A percentile compares a stretch with the other conserved stretches of the same genome.
These are phyloP conservation scores for Parascotia fuliginaria DNA, from an alignment of 2,888 invertebrate genomes.

Conservation along the genomic window DNA sequence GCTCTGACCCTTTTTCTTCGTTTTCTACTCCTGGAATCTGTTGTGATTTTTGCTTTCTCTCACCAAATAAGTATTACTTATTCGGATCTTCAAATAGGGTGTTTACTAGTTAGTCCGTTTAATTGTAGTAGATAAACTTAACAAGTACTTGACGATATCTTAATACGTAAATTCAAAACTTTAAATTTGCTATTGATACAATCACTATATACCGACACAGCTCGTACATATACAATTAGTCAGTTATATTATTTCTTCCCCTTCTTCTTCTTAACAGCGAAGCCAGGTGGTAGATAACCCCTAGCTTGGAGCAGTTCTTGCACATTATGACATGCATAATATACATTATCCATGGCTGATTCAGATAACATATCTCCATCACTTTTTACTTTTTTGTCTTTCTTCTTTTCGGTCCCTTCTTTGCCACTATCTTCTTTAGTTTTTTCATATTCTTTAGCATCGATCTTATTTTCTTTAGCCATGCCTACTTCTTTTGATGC, in stretches of 20 bases:
- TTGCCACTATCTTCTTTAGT: constrained; percentile 66
- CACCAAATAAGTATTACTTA: too few relatives aligned
- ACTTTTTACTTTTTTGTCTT: constrained; percentile 87
- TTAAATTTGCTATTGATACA: not conserved
- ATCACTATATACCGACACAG: not conserved
- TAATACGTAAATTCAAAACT: too few relatives aligned
- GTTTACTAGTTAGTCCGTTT: too few relatives aligned
- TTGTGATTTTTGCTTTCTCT: too few relatives aligned
- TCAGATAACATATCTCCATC: constrained; percentile 95
- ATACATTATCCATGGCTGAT: constrained; percentile 97
- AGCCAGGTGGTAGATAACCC: constrained; percentile 72
- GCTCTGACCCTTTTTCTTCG: too few relatives aligned
- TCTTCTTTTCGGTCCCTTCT: constrained; percentile 78
- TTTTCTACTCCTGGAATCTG: too few relatives aligned
- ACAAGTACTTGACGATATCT: too few relatives aligned
- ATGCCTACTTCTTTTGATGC: constrained; percentile 35
- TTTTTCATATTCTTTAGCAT: constrained; percentile 85
- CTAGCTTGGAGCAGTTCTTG: constrained; percentile 94
- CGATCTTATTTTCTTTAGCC: constrained; percentile 73
- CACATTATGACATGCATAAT: constrained; percentile 96
- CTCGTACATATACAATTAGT: too few relatives aligned
- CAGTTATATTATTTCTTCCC: constrained; percentile 48
- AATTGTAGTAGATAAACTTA: too few relatives aligned
- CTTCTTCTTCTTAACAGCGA: not conserved
- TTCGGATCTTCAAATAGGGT: too few relatives aligned